Conservation (phyloP, 2,113 vertebrate genomes). For the Odocoileus virginianus region DNA sequence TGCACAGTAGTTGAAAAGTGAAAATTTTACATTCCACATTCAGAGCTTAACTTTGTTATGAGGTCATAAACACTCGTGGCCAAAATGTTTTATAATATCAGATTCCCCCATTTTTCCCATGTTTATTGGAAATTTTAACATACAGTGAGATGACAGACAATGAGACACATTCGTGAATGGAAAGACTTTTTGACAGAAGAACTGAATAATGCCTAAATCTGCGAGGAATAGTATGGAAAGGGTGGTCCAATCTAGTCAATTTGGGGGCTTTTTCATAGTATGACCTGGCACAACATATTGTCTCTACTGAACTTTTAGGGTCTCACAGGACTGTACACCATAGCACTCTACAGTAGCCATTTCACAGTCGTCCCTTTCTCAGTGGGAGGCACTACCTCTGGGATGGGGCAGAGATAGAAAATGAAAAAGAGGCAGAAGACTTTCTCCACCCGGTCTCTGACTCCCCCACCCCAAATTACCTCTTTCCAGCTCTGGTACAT, state of each 20-base stretch:
- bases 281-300: background rate
- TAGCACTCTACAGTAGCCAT: background rate
- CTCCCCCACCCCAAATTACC: background rate
- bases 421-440: constrained; percentile 1
- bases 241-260: background rate
- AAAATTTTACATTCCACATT: background rate
- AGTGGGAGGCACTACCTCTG: background rate
- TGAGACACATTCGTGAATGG: background rate
- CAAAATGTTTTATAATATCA: background rate
- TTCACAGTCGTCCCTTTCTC: constrained; percentile 26
- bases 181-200: background rate
- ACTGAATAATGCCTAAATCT: background rate
- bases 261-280: background rate
- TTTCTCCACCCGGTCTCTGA: background rate
- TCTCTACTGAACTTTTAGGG: background rate
- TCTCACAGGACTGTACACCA: background rate
- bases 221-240: background rate
- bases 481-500: background rate
- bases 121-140: background rate
- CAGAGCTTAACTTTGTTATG: background rate
- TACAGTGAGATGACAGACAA: background rate
- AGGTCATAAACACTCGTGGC: background rate
- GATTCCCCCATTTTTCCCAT: background rate
- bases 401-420: background rate
- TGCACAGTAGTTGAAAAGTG: constrained; percentile 6